A percentile compares a stretch with the other conserved stretches of the same genome.
Conservation (phyloP, 2,888 invertebrate species). For the Acronicta leporina region DNA sequence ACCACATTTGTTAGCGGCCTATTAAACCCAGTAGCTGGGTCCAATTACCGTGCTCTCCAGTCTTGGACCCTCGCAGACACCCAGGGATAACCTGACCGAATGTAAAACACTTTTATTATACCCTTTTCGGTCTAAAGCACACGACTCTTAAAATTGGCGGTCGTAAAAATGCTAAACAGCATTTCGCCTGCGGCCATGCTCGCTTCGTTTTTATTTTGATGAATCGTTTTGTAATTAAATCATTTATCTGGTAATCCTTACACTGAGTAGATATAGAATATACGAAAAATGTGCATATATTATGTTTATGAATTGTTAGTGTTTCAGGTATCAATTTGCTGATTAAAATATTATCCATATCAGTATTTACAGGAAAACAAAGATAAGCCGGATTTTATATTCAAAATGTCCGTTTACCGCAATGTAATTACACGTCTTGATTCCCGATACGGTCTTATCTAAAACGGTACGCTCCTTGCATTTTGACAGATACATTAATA, state of each 20-base stretch:
- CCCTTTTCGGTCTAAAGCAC: conserved; percentile 37
- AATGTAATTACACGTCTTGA: conserved; percentile 35
- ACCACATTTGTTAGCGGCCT: conserved; percentile 78
- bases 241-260: conserved; percentile 25
- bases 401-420: conserved; percentile 7
- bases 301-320: background rate
- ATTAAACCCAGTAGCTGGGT: conserved; percentile 79
- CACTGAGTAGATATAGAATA: background rate
- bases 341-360: background rate
- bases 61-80: conserved; percentile 53
- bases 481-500: conserved; percentile 56
- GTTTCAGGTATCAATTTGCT: background rate
- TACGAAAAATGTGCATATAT: background rate
- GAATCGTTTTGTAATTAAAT: conserved; percentile 53
- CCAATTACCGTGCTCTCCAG: conserved; percentile 73
- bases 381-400: conserved; percentile 23
- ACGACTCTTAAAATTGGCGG: conserved; percentile 60
- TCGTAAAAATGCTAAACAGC: conserved; percentile 63
- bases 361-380: conserved; percentile 10
- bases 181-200: conserved; percentile 53
- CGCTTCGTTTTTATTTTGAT: conserved; percentile 50
- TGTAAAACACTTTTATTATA: conserved; percentile 52
- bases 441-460: conserved; percentile 43
- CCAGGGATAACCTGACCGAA: conserved; percentile 60
- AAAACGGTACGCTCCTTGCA: conserved; percentile 48